These are phyloP conservation scores for Oxyura jamaicensis DNA, from an alignment of 2,113 vertebrate species.

Conservation along the genomic window DNA sequence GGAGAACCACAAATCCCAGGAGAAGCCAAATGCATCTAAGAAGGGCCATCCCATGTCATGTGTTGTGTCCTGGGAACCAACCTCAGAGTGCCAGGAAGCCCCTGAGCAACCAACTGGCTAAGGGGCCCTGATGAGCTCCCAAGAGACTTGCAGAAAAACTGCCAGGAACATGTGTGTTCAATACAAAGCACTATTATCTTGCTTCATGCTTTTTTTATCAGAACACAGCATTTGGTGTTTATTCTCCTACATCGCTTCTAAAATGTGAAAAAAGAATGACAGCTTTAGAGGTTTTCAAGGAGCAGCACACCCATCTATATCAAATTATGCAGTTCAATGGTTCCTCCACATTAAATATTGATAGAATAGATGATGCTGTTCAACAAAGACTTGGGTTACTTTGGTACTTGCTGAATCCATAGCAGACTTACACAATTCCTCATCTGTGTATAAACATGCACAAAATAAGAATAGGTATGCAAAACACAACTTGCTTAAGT, in stretches of 20 bases:
- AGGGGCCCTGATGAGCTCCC: neutral
- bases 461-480: neutral
- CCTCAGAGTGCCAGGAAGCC: neutral
- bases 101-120: neutral
- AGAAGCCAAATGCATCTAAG: neutral
- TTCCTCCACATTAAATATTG: constrained; percentile 19
- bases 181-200: neutral
- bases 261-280: neutral
- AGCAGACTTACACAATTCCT: constrained; percentile 64
- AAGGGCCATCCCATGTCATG: neutral
- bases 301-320: neutral
- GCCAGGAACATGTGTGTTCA: neutral
- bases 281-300: neutral
- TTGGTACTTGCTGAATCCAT: constrained; percentile 71
- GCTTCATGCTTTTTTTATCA: neutral
- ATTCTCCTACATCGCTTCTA: neutral
- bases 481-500: neutral
- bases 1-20: neutral
- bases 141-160: neutral
- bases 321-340: neutral
- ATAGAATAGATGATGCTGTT: constrained; percentile 1
- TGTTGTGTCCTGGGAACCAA: neutral
- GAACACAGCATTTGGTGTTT: neutral
- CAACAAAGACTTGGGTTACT: constrained; percentile 30
- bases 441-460: constrained; percentile 45